Evolutionary conservation across 2,888 invertebrate species (phyloP), one percentile per base, ranked within the genome.

Genomic region (Axea sp.): DNA sequence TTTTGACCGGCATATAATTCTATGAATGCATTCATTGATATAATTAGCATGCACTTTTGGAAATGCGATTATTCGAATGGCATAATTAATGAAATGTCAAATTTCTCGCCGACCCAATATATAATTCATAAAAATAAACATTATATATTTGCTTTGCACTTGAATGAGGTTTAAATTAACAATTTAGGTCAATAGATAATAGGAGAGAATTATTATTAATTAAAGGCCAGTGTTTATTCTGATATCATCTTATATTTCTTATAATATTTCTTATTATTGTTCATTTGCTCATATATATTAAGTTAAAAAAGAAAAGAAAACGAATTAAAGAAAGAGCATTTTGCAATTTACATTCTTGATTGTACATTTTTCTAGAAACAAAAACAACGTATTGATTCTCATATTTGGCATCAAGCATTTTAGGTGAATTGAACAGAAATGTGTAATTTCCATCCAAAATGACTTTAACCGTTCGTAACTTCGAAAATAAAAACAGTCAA

Each of bases 11-110:
- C 47, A 47, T 69, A 62, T 62, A 62, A 69, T 62, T 69, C 55
- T 69, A 62, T 45, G 69, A 69, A 55, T 62, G 47, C 47, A 45
- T 69, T 62, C 53, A 60, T 62, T 60, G 47, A 39, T 69, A 53
- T 69, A 62, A 69, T 69, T 69, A 69, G 60, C 62, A 47, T 55
- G 45, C 31, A 55, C 55, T 69, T 69, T 62, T 55, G 45, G 39
- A 45, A 51, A 69, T 55, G 14, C 31, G 22, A 55, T 55, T 55
- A 60, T 55, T 62, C 62, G 24, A 22, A 39, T 39, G 11, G 39
- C 47, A 15, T 51, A 47, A 62, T 69, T 62, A 69, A 69, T 59
- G 55, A 55, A 55, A 62, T 62, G 55, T 47, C 55, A 69, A 60
- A 69, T 60, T 59, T 43, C 33, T 12, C 41, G 33, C 15, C 33